Conservation (phyloP, 2,797 vertebrate species). For the Linurgus olivaceus region DNA sequence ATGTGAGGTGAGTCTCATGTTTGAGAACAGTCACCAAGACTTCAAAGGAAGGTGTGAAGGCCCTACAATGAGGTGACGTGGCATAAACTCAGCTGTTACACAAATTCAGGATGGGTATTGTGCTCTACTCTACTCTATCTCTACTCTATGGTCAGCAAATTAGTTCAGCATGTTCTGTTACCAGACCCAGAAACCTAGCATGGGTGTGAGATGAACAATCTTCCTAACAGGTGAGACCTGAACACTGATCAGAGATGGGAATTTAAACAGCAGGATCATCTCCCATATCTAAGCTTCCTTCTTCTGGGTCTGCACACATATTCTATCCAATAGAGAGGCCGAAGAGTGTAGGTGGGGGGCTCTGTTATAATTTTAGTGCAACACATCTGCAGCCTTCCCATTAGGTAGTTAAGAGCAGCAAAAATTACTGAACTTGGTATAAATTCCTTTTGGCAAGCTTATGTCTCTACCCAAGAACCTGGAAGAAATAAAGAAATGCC, state of each 20-base stretch:
- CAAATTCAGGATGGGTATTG: background rate
- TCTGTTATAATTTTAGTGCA: background rate
- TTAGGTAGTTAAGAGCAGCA: background rate
- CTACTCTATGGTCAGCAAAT: background rate
- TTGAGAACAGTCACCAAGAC: background rate
- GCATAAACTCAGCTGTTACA: background rate
- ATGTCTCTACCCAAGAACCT: background rate
- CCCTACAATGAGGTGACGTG: rapidly evolving
- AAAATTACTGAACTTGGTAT: background rate
- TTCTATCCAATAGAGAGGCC: background rate
- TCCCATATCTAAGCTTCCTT: background rate
- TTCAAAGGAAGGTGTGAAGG: background rate
- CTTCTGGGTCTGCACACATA: background rate
- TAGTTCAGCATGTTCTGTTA: background rate
- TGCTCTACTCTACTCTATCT: background rate
- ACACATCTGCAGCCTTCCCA: background rate
- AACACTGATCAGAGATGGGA: background rate
- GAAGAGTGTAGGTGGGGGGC: background rate
- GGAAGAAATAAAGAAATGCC: background rate
- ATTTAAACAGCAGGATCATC: background rate
- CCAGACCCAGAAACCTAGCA: background rate
- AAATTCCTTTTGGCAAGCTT: background rate
- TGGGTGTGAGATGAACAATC: background rate
- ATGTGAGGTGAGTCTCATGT: background rate
- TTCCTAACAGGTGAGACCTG: background rate